Evolutionary conservation across 92 coral and sea anemone species (phyloP).

Genomic region (Palythoa caribaeorum): DNA sequence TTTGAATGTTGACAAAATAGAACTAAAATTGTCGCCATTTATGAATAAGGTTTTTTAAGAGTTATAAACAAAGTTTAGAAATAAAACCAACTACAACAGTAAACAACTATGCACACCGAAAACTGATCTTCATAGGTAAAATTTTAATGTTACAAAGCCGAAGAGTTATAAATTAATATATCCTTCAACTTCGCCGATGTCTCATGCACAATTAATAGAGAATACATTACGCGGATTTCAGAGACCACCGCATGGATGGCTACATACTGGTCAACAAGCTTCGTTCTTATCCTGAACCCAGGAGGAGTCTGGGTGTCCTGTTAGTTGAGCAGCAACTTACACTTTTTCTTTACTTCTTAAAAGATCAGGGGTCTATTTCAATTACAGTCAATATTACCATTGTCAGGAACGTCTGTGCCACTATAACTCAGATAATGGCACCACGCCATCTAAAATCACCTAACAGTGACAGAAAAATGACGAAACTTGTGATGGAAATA

Average conservation of each 20-base stretch:
- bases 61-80: no score
- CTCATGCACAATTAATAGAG: no score
- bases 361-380: constrained; percentile 61
- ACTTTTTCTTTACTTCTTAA: constrained; percentile 54
- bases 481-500: constrained; percentile 45
- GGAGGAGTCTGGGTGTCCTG: constrained; percentile 55
- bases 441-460: constrained; percentile 62
- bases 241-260: constrained; percentile 47
- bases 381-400: constrained; percentile 68
- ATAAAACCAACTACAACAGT: no score
- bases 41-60: no score
- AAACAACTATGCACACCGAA: no score
- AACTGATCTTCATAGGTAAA: no score
- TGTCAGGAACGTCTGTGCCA: constrained; percentile 53
- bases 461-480: constrained; percentile 47
- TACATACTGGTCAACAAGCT: constrained; percentile 62
- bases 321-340: constrained; percentile 58
- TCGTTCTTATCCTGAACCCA: constrained; percentile 54
- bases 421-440: constrained; percentile 39
- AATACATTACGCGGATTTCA: not conserved
- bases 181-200: no score
- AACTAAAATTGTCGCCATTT: no score
- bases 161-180: no score
- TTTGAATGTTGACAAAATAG: no score
- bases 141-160: no score